Evolutionary conservation across 2,797 vertebrate genomes (phyloP), one percentile per base, ranked within the genome.

Genomic region (Dryobates pubescens): DNA sequence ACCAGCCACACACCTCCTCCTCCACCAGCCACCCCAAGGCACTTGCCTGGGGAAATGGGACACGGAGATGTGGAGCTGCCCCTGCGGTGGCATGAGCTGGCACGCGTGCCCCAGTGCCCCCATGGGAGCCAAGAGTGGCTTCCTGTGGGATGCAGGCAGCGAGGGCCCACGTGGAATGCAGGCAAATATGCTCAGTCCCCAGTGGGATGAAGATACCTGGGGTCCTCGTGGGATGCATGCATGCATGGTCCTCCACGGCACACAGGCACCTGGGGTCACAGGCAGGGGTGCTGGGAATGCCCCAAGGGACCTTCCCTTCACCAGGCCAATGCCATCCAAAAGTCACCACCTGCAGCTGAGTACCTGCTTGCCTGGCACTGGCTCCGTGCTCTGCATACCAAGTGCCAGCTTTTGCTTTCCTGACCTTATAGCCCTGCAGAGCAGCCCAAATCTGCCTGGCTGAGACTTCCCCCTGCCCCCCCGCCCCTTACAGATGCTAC

Each of bases 351-450:
- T 72, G 88, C 88, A 91, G 90, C 84, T 54, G 64, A 70, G 65
- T 88, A 79, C 90, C 84, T 92, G 78, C 58, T 17, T 43, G 53
- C 57, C 84, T 3, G 1, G 84, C 84, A 4, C 29, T 2, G 3
- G 49, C 75, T 85, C 89, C 0, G 34, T 95, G 89, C 72, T 80
- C 47, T 17, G 92, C 90, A 82, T 77, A 80, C 54, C 89, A 94
- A 95, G 57, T 43, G 64, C 62, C 53, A 69, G 80, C 2, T 58
- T 56, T 56, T 78, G 59, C 79, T 88, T 88, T 53, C 61, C 88
- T 76, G 68, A 85, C 84, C 88, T 73, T n/a, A 79, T 54, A 92
- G 90, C 83, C 80, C 64, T 78, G 82, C 90, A 91, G 47, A 92
- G n/a, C 69, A 82, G 41, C 34, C 41, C 26, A 89, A 49, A 91